Base-by-base conservation (phyloP, 37 sponge, comb jelly and placozoan genomes). In the Haliclona indistincta region DNA sequence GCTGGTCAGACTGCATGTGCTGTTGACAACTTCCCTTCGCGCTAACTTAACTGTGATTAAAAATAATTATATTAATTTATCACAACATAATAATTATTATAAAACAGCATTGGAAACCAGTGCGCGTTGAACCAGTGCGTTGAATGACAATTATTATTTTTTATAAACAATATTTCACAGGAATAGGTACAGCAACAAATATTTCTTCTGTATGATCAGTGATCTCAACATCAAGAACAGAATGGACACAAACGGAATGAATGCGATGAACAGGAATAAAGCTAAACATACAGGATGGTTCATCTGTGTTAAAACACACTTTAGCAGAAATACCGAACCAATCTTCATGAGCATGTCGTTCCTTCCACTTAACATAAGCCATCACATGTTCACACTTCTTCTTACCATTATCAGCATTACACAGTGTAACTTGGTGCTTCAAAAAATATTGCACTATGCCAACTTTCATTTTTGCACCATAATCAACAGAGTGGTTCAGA, bases 191-290 rank as follows among this genome's bases (percentile, higher is more conserved):
- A 17, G 85, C 78, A 23, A 84, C 44, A 65, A 58, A 67, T 1
- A 84, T 70, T 38, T 56, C 41, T 64, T 84, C 78, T 34, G 30
- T 63, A 13, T 5, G 10, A n/a, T 34, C n/a, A 32, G 54, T 4
- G 40, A 84, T 38, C 1, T 68, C 55, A 34, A 70, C 66, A 38
- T 10, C 34, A 19, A 75, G 10, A 33, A 22, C 32, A 20, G 19
- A 34, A 52, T 52, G 45, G 35, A 77, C 77, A 84, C 85, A 83
- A 29, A 44, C 38, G 2, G 53, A 47, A 6, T 52, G 41, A 62
- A 84, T 62, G 3, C 85, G 71, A 19, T 84, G 85, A 22, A 76
- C 65, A 65, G 85, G 85, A 15, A 84, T 41, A 53, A 70, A 84
- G 29, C 63, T 52, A 40, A 75, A 84, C 22, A 39, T 32, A 32